Evolutionary conservation across 2,113 vertebrate genomes (phyloP).

Genomic region (Prietella phreatophila): DNA sequence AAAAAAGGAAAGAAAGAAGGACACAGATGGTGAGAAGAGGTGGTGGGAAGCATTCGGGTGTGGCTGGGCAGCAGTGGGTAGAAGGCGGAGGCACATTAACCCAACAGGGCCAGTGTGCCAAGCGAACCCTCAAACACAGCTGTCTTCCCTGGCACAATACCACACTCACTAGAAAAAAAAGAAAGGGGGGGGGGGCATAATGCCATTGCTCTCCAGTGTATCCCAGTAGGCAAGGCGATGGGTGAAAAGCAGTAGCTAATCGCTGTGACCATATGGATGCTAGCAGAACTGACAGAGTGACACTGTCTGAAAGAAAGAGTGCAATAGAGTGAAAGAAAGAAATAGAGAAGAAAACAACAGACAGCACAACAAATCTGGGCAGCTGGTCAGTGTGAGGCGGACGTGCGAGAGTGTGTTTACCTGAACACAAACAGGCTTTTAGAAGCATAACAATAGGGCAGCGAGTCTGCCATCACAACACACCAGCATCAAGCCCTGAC

Average conservation of each 20-base stretch:
- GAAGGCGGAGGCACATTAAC: conserved; percentile 37
- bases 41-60: background rate
- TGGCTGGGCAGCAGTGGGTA: conserved; percentile 40
- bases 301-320: conserved; percentile 42
- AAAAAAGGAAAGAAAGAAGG: background rate
- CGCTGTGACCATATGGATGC: conserved; percentile 57
- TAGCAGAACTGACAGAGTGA: conserved; percentile 48
- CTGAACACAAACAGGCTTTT: conserved; percentile 51
- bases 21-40: background rate
- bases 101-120: conserved; percentile 18
- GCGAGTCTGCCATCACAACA: conserved; percentile 41
- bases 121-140: conserved; percentile 50
- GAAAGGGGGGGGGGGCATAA: conserved; percentile 38
- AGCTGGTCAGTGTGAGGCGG: conserved; percentile 55
- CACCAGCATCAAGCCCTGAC: conserved; percentile 45
- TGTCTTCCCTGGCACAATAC: conserved; percentile 49
- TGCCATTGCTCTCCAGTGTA: conserved; percentile 54
- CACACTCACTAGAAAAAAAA: conserved; percentile 15
- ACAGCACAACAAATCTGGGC: conserved; percentile 49
- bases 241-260: conserved; percentile 55
- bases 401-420: conserved; percentile 51
- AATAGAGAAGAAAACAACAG: conserved; percentile 49
- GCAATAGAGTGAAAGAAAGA: conserved; percentile 36
- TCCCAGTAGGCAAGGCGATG: conserved; percentile 47
- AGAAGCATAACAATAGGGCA: conserved; percentile 50